These are phyloP conservation scores for Pararge aegeria DNA, from an alignment of 1,140 invertebrate genomes.

Conservation along the genomic window DNA sequence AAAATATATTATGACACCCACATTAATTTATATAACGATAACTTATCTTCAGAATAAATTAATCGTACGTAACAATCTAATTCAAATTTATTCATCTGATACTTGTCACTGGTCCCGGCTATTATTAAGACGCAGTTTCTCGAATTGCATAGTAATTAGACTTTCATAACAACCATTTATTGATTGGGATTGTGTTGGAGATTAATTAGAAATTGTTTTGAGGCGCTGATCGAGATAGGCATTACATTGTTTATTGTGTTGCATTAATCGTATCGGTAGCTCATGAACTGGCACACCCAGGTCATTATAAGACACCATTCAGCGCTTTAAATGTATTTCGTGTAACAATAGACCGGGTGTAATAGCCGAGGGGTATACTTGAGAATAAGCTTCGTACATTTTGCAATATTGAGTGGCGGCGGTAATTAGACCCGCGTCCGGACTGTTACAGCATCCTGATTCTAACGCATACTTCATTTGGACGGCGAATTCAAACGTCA, in stretches of 20 bases:
- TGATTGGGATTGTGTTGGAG: conserved; percentile 51
- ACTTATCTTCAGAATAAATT: conserved; percentile 36
- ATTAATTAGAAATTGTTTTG: conserved; percentile 68
- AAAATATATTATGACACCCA: conserved; percentile 20
- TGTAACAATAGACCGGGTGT: conserved; percentile 65
- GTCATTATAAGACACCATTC: conserved; percentile 61
- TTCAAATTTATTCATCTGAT: conserved; percentile 41
- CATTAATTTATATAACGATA: conserved; percentile 24
- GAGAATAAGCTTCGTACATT: conserved; percentile 68
- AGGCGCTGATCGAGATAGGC: conserved; percentile 51
- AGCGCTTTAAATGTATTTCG: conserved; percentile 62
- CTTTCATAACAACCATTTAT: conserved; percentile 62
- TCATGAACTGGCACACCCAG: conserved; percentile 57
- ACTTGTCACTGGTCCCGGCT: conserved; percentile 38
- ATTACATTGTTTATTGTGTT: conserved; percentile 60
- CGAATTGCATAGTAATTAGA: conserved; percentile 42
- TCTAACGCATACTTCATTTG: conserved; percentile 55
- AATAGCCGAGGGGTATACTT: conserved; percentile 66
- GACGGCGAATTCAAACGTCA: conserved; percentile 23
- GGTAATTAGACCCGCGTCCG: conserved; percentile 74
- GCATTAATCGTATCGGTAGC: conserved; percentile 55
- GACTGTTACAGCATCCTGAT: conserved; percentile 75
- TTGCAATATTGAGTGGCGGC: conserved; percentile 74
- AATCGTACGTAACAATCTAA: conserved; percentile 30
- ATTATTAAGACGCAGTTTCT: conserved; percentile 31